Base-by-base conservation (phyloP, 2,888 invertebrate species). In the Sarcophaga caerulescens region DNA sequence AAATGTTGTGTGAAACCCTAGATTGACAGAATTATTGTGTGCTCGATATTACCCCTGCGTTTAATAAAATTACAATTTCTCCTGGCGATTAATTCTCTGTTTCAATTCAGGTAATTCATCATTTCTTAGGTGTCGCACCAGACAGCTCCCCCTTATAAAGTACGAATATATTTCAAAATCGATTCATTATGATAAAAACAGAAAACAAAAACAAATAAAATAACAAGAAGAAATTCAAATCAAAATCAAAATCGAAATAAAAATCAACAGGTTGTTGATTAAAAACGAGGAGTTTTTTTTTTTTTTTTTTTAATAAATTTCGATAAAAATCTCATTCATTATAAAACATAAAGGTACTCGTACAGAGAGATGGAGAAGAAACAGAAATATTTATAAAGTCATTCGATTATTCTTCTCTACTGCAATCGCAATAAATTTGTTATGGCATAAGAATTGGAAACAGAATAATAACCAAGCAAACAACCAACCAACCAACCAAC, bases 211-310 rank as follows among this genome's bases (percentile, higher is more conserved):
- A 12, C 8, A 52, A 52, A 14, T 0, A 14, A 52, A 14, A 52
- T 52, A 14, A 17, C 17, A 12, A 14, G 52, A 35, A 35, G 8
- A 35, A 35, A 35, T 35, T 6, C 5, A 35, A 35, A 35, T 35
- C 35, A 10, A 35, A 35, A 57, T 23, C 12, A 21, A 17, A 3
- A 73, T 59, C 73, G 10, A 45, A 59, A 73, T 47, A 45, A 47
- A 11, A 60, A 68, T 68, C 74, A 81, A 81, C 80, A 81, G 80
- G 73, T 81, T 81, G 71, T 45, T 19, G 17, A 57, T 23, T 25
- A 70, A 70, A 21, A 70, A 60, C 6, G 35, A 35, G 35, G 35
- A 70, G 52, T 59, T 57, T 57, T 57, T 57, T 23, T 0, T 25
- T 35, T 12, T 52, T 52, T 2, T 14, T 47, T 47, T 47, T 47